Conservation (phyloP, 92 coral and sea anemone genomes). For the Blastomussa wellsi region DNA sequence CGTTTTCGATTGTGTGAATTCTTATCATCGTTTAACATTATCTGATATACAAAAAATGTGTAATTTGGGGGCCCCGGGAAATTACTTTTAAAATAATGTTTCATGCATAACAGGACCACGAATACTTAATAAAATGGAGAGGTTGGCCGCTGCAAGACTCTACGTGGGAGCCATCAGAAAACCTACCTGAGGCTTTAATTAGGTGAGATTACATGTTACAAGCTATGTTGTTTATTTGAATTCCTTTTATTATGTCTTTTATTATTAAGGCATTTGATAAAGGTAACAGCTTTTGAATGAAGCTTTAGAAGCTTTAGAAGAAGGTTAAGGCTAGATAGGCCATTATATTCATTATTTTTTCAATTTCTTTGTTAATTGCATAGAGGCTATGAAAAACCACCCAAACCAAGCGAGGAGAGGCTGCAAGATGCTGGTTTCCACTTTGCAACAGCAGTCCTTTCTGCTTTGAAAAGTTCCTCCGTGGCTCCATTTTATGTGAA, state of each 20-base stretch:
- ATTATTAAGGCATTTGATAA: no score
- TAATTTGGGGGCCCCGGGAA: no score
- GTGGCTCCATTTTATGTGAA: constrained; percentile 24
- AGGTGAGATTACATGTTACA: no score
- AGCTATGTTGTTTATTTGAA: no score
- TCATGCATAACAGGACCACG: constrained; percentile 42
- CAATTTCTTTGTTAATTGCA: no score
- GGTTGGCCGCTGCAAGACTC: constrained; percentile 51
- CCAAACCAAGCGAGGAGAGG: constrained; percentile 19
- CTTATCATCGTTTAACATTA: neutral
- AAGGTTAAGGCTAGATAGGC: no score
- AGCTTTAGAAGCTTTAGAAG: no score
- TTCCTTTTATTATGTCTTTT: no score
- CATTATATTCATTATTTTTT: no score
- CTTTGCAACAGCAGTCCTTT: constrained; percentile 33
- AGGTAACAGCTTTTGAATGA: no score
- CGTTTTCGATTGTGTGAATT: no score
- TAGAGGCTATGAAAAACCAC: constrained; percentile 15
- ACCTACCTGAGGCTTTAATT: constrained; percentile 27
- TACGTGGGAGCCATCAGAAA: constrained; percentile 56
- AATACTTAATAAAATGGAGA: constrained; percentile 53
- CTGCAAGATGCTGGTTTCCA: constrained; percentile 45
- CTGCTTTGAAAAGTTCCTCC: constrained; percentile 40
- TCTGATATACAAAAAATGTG: no score
- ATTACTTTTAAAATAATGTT: neutral